A percentile compares a stretch with the other conserved stretches of the same genome.
Conservation (phyloP, 2,888 invertebrate species). For the Hofmannophila pseudospretella region DNA sequence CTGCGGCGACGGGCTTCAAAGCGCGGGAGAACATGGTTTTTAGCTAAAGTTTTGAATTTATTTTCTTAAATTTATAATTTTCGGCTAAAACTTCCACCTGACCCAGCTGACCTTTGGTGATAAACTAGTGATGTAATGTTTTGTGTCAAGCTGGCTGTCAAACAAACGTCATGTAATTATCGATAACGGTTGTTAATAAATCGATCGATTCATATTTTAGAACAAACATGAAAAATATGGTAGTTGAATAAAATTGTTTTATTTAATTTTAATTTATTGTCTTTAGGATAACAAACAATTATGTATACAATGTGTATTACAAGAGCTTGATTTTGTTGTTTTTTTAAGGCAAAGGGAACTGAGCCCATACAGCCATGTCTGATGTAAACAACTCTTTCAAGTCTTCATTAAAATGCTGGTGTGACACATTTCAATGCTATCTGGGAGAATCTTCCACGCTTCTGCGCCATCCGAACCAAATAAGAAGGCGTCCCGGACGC, state of each 20-base stretch:
- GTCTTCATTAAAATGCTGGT: too few species aligned
- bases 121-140: constrained; percentile 26
- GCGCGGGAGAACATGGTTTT: constrained; percentile 79
- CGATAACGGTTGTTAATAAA: constrained; percentile 9
- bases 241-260: not conserved
- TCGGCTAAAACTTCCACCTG: constrained; percentile 31
- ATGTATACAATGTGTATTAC: too few species aligned
- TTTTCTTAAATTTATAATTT: constrained; percentile 10
- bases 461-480: too few species aligned
- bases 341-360: too few species aligned
- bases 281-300: too few species aligned
- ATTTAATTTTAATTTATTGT: not conserved
- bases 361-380: too few species aligned
- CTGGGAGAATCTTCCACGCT: too few species aligned
- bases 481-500: too few species aligned
- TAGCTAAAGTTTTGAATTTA: constrained; percentile 8
- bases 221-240: not conserved
- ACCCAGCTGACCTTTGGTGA: constrained; percentile 52
- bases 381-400: too few species aligned
- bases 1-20: constrained; percentile 72
- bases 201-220: not conserved
- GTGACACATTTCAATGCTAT: too few species aligned
- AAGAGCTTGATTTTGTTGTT: too few species aligned
- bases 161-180: constrained; percentile 10
- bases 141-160: constrained; percentile 7